Evolutionary conservation across 1,140 invertebrate genomes (phyloP).

Genomic region (Propsilocerus akamusi): DNA sequence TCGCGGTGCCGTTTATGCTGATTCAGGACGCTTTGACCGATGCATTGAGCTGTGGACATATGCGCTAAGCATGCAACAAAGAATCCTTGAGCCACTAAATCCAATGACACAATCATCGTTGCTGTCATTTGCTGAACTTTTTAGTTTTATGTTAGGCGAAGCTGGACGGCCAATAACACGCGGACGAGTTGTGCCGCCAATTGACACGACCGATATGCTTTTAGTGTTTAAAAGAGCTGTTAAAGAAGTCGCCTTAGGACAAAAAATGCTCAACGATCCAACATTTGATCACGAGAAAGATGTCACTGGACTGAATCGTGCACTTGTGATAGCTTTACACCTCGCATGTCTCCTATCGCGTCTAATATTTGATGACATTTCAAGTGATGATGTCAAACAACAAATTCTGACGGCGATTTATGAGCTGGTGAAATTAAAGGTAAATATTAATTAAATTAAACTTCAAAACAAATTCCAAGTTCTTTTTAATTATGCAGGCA

Average conservation of each 20-base stretch:
- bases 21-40: slow-evolving; percentile 77
- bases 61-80: slow-evolving; percentile 91
- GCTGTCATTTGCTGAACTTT: slow-evolving; percentile 85
- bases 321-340: slow-evolving; percentile 72
- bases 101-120: slow-evolving; percentile 87
- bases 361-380: slow-evolving; percentile 30
- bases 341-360: slow-evolving; percentile 54
- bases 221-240: slow-evolving; percentile 63
- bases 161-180: slow-evolving; percentile 40
- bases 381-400: slow-evolving; percentile 29
- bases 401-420: slow-evolving; percentile 43
- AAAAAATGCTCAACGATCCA: slow-evolving; percentile 29
- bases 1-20: slow-evolving; percentile 84
- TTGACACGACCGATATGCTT: slow-evolving; percentile 63
- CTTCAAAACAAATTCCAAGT: too few species aligned
- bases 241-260: slow-evolving; percentile 39
- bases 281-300: slow-evolving; percentile 44
- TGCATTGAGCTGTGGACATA: slow-evolving; percentile 92
- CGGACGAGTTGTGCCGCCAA: slow-evolving; percentile 53
- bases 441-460: slow-evolving; percentile 27
- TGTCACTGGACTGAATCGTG: slow-evolving; percentile 55
- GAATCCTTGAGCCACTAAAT: slow-evolving; percentile 78
- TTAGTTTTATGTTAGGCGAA: slow-evolving; percentile 80
- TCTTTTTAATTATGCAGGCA: slow-evolving; percentile 9
- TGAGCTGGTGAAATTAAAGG: slow-evolving; percentile 57